These are phyloP conservation scores for Agrilus mali DNA, from an alignment of 2,888 invertebrate species.

Conservation along the genomic window DNA sequence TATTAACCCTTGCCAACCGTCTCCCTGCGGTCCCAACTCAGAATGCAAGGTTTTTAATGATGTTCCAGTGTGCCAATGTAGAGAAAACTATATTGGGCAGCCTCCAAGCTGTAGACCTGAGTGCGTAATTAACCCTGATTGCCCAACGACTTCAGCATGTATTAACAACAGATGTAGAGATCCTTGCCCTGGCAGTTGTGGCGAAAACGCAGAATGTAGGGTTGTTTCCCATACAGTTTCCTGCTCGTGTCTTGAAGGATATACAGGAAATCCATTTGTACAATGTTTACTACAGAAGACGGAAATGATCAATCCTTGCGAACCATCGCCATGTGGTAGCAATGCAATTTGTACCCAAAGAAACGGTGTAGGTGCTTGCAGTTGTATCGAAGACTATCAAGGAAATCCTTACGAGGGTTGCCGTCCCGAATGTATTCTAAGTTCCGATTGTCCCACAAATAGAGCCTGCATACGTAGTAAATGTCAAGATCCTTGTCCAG, in stretches of 20 bases:
- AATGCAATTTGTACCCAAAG: slow-evolving; percentile 69
- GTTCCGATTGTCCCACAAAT: slow-evolving; percentile 72
- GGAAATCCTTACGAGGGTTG: slow-evolving; percentile 82
- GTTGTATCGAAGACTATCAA: slow-evolving; percentile 66
- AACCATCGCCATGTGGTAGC: slow-evolving; percentile 77
- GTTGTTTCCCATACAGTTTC: slow-evolving; percentile 71
- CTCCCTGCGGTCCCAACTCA: slow-evolving; percentile 74
- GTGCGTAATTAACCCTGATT: slow-evolving; percentile 71
- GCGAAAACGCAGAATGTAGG: slow-evolving; percentile 64
- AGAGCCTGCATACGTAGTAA: slow-evolving; percentile 73
- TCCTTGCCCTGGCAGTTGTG: slow-evolving; percentile 74
- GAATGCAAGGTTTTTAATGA: slow-evolving; percentile 54
- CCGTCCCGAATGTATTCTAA: slow-evolving; percentile 76
- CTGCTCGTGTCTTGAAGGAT: slow-evolving; percentile 64
- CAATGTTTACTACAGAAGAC: slow-evolving; percentile 54
- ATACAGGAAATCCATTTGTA: slow-evolving; percentile 71
- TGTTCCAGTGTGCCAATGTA: slow-evolving; percentile 62
- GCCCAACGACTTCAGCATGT: slow-evolving; percentile 64
- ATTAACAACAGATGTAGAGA: slow-evolving; percentile 69
- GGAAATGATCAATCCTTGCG: slow-evolving; percentile 55
- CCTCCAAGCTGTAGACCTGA: slow-evolving; percentile 76
- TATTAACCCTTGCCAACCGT: slow-evolving; percentile 56
- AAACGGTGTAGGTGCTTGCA: slow-evolving; percentile 68
- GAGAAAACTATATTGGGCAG: slow-evolving; percentile 62
- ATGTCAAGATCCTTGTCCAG: slow-evolving; percentile 77